phyloP scores from a whole-genome alignment of 2,113 vertebrate species.

The Oncorhynchus mykiss region DNA sequence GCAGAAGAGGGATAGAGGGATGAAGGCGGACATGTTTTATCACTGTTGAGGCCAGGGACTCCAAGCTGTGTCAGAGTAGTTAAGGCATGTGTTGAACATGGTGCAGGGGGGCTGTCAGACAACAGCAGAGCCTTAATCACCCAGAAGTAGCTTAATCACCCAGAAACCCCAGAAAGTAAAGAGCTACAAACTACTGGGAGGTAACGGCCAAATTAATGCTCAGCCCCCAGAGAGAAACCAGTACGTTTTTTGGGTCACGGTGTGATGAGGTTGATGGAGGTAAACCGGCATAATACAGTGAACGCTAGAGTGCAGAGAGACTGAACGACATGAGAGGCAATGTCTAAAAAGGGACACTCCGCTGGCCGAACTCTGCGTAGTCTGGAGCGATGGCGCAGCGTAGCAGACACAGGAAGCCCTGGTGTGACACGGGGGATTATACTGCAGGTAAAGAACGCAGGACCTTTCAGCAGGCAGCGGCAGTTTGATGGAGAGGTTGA shows the following conservation, averaged over 20 bases:
- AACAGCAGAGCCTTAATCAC: background rate
- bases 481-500: background rate
- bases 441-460: constrained; percentile 5
- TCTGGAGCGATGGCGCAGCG: background rate
- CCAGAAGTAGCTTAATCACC: background rate
- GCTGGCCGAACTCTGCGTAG: background rate
- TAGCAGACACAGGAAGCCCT: background rate
- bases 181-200: background rate
- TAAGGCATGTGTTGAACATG: constrained; percentile 1
- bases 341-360: background rate
- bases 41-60: constrained; percentile 1
- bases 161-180: background rate
- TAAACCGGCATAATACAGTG: too few species aligned
- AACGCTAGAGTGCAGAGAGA: background rate
- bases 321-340: background rate
- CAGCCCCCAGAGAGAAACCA: background rate
- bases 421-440: background rate
- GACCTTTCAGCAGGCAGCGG: constrained; percentile 5
- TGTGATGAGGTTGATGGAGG: background rate
- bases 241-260: background rate
- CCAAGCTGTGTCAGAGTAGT: constrained; percentile 9
- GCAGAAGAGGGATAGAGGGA: constrained; percentile 1
- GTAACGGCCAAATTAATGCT: background rate
- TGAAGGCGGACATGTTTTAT: constrained; percentile 10
- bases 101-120: background rate